Evolutionary conservation across 2,113 vertebrate species (phyloP).

Genomic region (Motacilla tschutschensis): DNA sequence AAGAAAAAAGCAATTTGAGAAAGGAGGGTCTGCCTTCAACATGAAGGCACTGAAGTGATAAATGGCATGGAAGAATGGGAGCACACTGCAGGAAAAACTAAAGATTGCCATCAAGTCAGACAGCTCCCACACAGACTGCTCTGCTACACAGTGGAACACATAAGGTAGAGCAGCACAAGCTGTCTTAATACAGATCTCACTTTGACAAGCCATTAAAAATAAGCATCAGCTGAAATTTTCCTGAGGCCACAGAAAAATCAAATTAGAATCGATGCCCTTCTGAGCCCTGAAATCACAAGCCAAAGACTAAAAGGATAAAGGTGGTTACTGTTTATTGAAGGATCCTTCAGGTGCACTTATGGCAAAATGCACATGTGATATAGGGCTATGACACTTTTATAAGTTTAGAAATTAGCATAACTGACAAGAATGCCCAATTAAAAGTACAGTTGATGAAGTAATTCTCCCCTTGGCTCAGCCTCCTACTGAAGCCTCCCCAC

Average conservation of each 20-base stretch:
- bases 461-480: neutral
- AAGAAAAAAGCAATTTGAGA: neutral
- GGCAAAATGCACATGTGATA: neutral
- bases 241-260: neutral
- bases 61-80: neutral
- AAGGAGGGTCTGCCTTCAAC: neutral
- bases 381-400: accelerated
- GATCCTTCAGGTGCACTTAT: neutral
- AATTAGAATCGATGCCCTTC: neutral
- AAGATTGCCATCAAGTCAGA: neutral
- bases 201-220: neutral
- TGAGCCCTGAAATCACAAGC: neutral
- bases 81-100: neutral
- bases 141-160: accelerated
- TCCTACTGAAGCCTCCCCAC: neutral
- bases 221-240: neutral
- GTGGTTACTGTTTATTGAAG: neutral
- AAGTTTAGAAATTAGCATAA: neutral
- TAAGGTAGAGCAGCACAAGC: neutral
- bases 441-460: neutral
- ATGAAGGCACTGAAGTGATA: neutral
- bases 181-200: neutral
- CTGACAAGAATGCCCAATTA: neutral
- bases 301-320: neutral
- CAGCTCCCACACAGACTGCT: neutral